A percentile compares a stretch with the other conserved stretches of the same genome.
phyloP scores from a whole-genome alignment of 2,797 vertebrate species.

The Tinamus major region DNA sequence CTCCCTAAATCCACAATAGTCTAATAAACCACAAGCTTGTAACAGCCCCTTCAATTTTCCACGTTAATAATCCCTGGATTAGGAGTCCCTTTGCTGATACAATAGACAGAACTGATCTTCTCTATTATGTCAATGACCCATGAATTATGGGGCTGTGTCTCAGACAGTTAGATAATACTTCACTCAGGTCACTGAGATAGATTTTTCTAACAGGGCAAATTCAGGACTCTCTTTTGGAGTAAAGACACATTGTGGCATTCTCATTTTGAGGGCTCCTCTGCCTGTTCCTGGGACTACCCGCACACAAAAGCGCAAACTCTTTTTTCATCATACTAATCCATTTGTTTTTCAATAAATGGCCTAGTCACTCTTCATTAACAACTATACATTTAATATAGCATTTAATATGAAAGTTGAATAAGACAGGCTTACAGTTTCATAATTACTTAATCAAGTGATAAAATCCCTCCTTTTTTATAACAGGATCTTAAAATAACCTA shows the following conservation, averaged over 20 bases:
- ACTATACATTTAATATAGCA: not conserved
- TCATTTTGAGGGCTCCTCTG: conserved; percentile 20
- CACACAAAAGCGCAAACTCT: not conserved
- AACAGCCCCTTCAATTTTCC: conserved; percentile 67
- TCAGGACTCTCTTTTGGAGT: conserved; percentile 40
- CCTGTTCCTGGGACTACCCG: conserved; percentile 14
- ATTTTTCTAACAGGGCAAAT: conserved; percentile 62
- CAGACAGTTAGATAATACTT: conserved; percentile 67
- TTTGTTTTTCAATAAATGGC: conserved; percentile 27
- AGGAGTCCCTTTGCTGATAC: conserved; percentile 54
- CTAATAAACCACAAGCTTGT: conserved; percentile 68
- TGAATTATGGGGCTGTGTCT: conserved; percentile 66
- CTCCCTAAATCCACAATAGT: conserved; percentile 66
- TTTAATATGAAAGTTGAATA: not conserved
- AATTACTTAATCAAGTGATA: conserved; percentile 44
- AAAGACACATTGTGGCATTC: conserved; percentile 1
- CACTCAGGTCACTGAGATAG: conserved; percentile 50
- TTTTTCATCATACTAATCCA: not conserved
- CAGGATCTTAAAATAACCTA: not conserved
- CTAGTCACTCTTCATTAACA: conserved; percentile 14
- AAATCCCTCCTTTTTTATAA: conserved; percentile 23
- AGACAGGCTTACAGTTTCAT: conserved; percentile 13
- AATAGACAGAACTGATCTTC: conserved; percentile 61
- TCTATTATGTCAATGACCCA: conserved; percentile 48
- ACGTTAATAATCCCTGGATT: conserved; percentile 64